Evolutionary conservation across 2,888 invertebrate species (phyloP), one percentile per base, ranked within the genome.

Genomic region (Oscheius sp.): DNA sequence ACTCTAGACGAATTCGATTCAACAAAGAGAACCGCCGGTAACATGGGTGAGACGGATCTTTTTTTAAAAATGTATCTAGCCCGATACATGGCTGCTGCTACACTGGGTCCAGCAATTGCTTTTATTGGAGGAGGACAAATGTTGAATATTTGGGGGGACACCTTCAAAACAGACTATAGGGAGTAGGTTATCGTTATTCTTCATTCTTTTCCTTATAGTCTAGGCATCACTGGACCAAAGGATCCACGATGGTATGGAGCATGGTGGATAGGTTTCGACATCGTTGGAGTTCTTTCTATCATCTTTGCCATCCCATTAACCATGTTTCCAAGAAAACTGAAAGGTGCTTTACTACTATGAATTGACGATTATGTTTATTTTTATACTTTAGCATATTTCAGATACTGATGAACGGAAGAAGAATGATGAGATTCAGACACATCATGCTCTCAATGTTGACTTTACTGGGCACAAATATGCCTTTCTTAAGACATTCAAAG

Each of bases 41-140:
- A 79, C 26, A 71, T 77, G 62, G 74, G 78, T 78, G 14, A 38
- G 70, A 49, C 4, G 24, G 17, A 14, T 24, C 6, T 57, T 3
- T n/a, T 51, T 17, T 24, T 14, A 3, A 49, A 41, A 22, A 49
- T 36, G 14, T 56, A 20, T 56, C 38, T 14, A 36, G 92, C 92
- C 67, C 90, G 92, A 51, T 92, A 91, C 87, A 92, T 92, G 86
- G 91, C 91, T 22, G 91, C 91, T 90, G 91, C 92, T 20, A 91
- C 92, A 61, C 89, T 92, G 77, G 92, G 92, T 2, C 92, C 92
- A n/a, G 92, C 92, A 45, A 86, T 92, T 79, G 94, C 93, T 41
- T 93, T 92, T 87, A 91, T 93, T 17, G 86, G 92, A 12, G 93
- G 93, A 1, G 93, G 93, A 0, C 91, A 92, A 85, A 89, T 93